These are phyloP conservation scores for Catajapyx aquilonaris DNA, from an alignment of 1,140 invertebrate species.

Conservation along the genomic window DNA sequence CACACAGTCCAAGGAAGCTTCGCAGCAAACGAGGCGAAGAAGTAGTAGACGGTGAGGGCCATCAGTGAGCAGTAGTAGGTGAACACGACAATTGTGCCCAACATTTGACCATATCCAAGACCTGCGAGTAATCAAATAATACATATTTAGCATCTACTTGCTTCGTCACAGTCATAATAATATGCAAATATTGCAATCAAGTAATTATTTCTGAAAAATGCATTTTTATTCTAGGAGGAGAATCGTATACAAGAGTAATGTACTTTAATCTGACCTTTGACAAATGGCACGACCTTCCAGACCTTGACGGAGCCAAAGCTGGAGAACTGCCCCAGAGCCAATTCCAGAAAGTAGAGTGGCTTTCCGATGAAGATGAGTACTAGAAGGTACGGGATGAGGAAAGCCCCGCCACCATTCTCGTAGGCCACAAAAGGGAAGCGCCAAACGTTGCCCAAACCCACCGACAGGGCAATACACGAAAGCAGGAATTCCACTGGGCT, in stretches of 20 bases:
- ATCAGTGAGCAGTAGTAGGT: conserved; percentile 22
- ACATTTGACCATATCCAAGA: conserved; percentile 21
- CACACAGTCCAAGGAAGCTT: conserved; percentile 19
- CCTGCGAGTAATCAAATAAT: conserved; percentile 13
- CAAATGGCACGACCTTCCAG: conserved; percentile 15
- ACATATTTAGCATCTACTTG: too few species aligned
- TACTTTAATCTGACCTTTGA: conserved; percentile 17
- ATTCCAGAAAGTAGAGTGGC: conserved; percentile 28
- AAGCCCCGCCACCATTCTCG: conserved; percentile 26
- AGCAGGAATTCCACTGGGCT: conserved; percentile 19
- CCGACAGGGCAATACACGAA: conserved; percentile 26
- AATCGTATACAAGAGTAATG: too few species aligned
- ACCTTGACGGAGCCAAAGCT: conserved; percentile 15
- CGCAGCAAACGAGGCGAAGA: conserved; percentile 18
- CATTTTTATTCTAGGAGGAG: too few species aligned
- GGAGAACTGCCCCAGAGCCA: conserved; percentile 9
- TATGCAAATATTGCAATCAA: too few species aligned
- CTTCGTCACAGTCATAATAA: too few species aligned
- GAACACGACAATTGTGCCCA: conserved; percentile 16
- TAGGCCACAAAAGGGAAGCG: conserved; percentile 26
- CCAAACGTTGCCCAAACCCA: conserved; percentile 30
- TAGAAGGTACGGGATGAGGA: conserved; percentile 30
- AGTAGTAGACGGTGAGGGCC: conserved; percentile 21
- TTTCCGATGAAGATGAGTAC: conserved; percentile 32
- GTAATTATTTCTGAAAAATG: too few species aligned